Percentiles rank a stretch among this genome's conserved stretches.
Conservation (phyloP, 2,888 invertebrate species). For the Cheilosia urbana region DNA sequence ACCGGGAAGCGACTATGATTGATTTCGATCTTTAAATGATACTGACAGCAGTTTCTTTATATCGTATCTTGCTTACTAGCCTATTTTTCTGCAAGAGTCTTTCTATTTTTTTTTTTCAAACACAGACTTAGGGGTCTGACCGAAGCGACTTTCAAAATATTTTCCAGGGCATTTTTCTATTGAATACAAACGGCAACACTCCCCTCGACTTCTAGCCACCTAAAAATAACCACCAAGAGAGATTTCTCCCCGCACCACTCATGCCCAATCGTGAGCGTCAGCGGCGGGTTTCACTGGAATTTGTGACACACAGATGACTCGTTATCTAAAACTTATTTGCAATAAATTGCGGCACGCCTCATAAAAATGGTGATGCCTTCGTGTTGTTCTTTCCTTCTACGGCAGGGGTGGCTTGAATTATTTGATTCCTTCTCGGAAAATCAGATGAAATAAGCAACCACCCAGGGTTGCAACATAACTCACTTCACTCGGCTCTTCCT, state of each 20-base stretch:
- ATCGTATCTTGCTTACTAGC: no score
- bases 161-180: neutral
- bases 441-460: conserved; percentile 64
- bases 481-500: conserved; percentile 40
- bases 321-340: conserved; percentile 80
- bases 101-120: no score
- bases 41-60: no score
- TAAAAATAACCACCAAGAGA: conserved; percentile 52
- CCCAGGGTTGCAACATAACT: conserved; percentile 60
- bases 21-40: no score
- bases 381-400: conserved; percentile 38
- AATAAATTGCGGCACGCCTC: conserved; percentile 79
- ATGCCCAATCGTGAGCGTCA: neutral
- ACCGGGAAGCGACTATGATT: no score
- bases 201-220: neutral
- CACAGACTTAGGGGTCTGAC: no score
- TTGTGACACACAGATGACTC: conserved; percentile 79
- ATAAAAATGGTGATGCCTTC: conserved; percentile 78
- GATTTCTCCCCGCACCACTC: conserved; percentile 23
- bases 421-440: conserved; percentile 58
- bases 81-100: no score
- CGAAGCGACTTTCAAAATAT: no score
- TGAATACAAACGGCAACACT: conserved; percentile 39
- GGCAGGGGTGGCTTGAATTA: conserved; percentile 48
- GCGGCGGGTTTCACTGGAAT: conserved; percentile 75